These are phyloP conservation scores for Sturnus vulgaris DNA, from an alignment of 2,113 vertebrate genomes.

Conservation along the genomic window DNA sequence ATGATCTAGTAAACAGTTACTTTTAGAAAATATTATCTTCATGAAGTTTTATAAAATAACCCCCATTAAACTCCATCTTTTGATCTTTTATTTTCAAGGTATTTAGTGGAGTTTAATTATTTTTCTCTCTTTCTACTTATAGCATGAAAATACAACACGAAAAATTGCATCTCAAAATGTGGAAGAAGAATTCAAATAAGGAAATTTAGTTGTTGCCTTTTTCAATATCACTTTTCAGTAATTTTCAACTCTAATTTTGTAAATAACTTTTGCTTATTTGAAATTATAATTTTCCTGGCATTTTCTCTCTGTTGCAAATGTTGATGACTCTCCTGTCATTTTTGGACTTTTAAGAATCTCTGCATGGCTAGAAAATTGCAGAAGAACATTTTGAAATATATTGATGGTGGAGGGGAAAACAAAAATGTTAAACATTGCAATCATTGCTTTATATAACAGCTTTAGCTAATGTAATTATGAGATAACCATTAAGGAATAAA, in stretches of 20 bases:
- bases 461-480: background rate
- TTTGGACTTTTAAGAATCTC: background rate
- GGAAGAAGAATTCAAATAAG: background rate
- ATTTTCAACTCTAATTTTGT: background rate
- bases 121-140: background rate
- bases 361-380: background rate
- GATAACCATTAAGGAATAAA: background rate
- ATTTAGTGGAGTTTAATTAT: background rate
- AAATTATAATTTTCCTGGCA: background rate
- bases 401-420: background rate
- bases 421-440: background rate
- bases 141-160: background rate
- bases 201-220: background rate
- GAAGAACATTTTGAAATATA: background rate
- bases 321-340: background rate
- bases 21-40: background rate
- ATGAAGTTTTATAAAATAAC: background rate
- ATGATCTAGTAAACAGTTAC: background rate
- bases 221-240: background rate
- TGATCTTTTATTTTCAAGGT: background rate
- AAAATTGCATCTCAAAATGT: background rate
- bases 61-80: fast-evolving
- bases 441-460: background rate
- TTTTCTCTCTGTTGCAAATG: background rate
- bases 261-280: background rate